Evolutionary conservation across 2,888 invertebrate genomes (phyloP), one percentile per base, ranked within the genome.

Genomic region (Drosophila pseudotalamancana): DNA sequence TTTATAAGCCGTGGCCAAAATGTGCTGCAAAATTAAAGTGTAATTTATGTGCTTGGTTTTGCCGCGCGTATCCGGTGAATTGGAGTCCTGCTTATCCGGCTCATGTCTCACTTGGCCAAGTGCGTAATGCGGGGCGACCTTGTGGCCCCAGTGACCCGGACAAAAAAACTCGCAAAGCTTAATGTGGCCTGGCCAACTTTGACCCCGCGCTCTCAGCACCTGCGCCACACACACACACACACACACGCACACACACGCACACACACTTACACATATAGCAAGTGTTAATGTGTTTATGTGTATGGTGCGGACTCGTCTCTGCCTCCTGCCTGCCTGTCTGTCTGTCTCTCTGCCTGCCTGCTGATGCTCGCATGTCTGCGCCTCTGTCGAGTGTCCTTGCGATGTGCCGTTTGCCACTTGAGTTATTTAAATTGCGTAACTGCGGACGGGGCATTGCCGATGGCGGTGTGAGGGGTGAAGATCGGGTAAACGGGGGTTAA

Each of bases 1-100:
- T 90, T 90, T 90, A 90, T 90, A 89, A 89, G 84, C 90, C 89
- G 86, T 89, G 81, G 89, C 89, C 88, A 82, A 85, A 81, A 90
- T n/a, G 89, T 89, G 88, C 79, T 81, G 78, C 72, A 89, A 90
- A 89, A 88, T 89, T 89, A 89, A 88, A 89, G 80, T 83, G 84
- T 83, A 90, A 90, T 90, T 90, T 90, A 90, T 89, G 88, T 78
- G 82, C 79, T 82, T 81, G 72, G 73, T 56, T 65, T 61, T 59
- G 56, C 40, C 57, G 29, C 60, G 77, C 62, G 59, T 63, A 68
- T 74, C 68, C 61, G 59, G 34, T 50, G 56, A 57, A 31, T 61
- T 57, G 45, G 60, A 73, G 71, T 66, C 37, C 73, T 70, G 81
- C 68, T 80, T 79, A 80, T 85, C 83, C 83, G 67, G 60, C 55